Evolutionary conservation across 1,140 invertebrate species (phyloP), one percentile per base, ranked within the genome.

Genomic region (Hylyphantes graminicola): DNA sequence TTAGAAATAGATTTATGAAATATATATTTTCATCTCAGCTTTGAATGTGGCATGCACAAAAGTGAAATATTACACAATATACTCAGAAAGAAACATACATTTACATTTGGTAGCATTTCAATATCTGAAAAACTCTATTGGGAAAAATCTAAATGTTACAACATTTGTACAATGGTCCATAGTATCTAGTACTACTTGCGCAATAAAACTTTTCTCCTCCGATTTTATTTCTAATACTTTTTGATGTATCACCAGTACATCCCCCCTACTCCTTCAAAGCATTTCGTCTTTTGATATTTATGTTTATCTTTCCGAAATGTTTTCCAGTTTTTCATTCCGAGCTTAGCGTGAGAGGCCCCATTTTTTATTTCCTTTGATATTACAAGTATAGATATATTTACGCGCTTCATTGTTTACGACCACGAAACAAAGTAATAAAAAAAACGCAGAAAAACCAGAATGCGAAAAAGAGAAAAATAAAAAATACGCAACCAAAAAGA

Each of bases 191-290:
- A 35, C 35, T 35, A 35, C 35, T 35, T 35, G 35, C 5, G 35
- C 35, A 35, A 35, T 35, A 35, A 35, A 35, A 35, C 35, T 35
- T 35, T 35, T 35, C 35, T 35, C 35, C 35, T 35, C 59, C 78
- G 67, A 81, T 81, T 81, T 73, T 50, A 81, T 81, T 81, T 81
- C 78, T 72, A 81, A 72, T 81, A 81, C 65, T 81, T 81, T 76
- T 81, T 81, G 78, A 81, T 81, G 50, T 81, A 81, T 81, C 63
- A 68, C 78, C 35, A 81, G 57, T 72, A 57, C 65, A 75, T 82
- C 19, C 54, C n/a, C 15, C 13, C 21, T 35, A n/a, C 35, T 12
- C 21, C 65, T 15, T 12, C 35, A 15, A 48, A 70, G 48, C 54
- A n/a, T 73, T 73, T 72, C 51, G 70, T 70, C 48, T 81, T 54